Evolutionary conservation across 1,140 invertebrate genomes (phyloP).

Genomic region (Tetragnatha versicolor): DNA sequence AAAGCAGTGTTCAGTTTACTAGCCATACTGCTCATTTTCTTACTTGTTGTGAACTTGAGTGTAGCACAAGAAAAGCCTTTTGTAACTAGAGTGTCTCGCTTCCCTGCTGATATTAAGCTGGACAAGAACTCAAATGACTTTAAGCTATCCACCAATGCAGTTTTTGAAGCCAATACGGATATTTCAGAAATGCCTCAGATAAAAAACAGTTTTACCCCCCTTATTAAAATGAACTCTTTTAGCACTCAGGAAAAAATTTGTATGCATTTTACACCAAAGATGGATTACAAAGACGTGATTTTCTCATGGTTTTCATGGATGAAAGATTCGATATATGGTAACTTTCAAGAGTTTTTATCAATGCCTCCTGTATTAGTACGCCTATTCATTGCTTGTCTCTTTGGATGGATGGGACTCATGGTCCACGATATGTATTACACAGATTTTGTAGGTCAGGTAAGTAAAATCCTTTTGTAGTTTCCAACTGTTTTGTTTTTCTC

Average conservation of each 20-base stretch:
- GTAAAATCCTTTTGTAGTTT: background rate
- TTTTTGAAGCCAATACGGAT: background rate
- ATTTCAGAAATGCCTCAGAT: background rate
- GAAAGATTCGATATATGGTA: background rate
- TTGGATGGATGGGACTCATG: constrained; percentile 65
- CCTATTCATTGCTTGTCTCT: constrained; percentile 61
- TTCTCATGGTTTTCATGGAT: background rate
- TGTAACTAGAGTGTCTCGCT: background rate
- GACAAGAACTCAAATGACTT: constrained; percentile 44
- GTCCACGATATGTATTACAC: constrained; percentile 68
- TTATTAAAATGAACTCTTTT: background rate
- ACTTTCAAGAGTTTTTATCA: constrained; percentile 35
- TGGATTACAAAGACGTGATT: background rate
- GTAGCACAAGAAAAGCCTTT: constrained; percentile 57
- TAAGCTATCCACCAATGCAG: background rate
- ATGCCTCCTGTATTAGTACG: constrained; percentile 64
- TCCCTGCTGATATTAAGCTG: background rate
- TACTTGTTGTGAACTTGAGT: constrained; percentile 57
- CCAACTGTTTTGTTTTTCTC: no score
- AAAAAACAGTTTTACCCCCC: constrained; percentile 8
- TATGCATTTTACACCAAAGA: background rate
- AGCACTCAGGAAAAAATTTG: background rate
- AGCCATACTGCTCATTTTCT: constrained; percentile 57
- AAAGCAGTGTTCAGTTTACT: constrained; percentile 58
- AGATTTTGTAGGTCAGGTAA: constrained; percentile 67